Conservation (phyloP, 2,888 invertebrate species). For the Eupithecia subumbrata region DNA sequence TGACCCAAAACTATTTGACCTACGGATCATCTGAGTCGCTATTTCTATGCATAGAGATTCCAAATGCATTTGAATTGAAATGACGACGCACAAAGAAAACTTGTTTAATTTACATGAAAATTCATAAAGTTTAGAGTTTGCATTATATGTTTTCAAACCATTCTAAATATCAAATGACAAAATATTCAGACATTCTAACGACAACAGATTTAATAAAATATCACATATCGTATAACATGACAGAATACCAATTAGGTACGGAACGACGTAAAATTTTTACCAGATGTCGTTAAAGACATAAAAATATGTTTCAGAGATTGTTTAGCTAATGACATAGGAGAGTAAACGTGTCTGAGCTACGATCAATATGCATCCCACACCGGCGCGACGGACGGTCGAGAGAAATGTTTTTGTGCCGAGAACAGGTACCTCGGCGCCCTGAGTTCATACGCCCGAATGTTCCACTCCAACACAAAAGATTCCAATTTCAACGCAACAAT, state of each 20-base stretch:
- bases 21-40: constrained; percentile 18
- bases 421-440: constrained; percentile 53
- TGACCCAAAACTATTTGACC: constrained; percentile 23
- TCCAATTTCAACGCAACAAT: constrained; percentile 44
- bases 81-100: constrained; percentile 34
- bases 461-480: constrained; percentile 41
- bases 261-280: constrained; percentile 7
- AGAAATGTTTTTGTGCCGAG: constrained; percentile 52
- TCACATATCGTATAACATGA: constrained; percentile 27
- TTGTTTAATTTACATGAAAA: constrained; percentile 42
- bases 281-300: constrained; percentile 20
- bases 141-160: constrained; percentile 31
- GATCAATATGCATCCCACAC: constrained; percentile 44
- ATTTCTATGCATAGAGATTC: constrained; percentile 18
- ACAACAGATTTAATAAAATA: constrained; percentile 29
- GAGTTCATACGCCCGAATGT: constrained; percentile 36
- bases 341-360: constrained; percentile 33
- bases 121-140: constrained; percentile 31
- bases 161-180: constrained; percentile 38
- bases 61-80: constrained; percentile 33
- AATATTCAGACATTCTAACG: constrained; percentile 37
- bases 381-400: constrained; percentile 32
- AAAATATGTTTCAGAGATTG: constrained; percentile 21
- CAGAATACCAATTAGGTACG: constrained; percentile 22
- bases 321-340: constrained; percentile 31